Evolutionary conservation across 2,797 vertebrate genomes (phyloP).

Genomic region (Neoniphon sammara): DNA sequence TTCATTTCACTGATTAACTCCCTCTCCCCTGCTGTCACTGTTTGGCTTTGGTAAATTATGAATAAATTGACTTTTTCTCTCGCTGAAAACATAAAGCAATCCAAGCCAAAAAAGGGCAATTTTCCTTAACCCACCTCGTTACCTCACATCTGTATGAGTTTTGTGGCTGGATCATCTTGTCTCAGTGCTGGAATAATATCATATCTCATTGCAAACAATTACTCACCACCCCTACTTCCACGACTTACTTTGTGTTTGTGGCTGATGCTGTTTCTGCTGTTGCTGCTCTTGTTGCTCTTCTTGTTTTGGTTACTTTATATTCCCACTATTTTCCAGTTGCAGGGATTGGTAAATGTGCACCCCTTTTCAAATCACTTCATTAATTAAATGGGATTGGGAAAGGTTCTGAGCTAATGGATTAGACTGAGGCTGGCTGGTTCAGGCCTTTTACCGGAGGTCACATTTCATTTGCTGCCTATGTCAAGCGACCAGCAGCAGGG

Average conservation of each 20-base stretch:
- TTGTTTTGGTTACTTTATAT: slow-evolving; percentile 70
- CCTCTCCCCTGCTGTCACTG: slow-evolving; percentile 65
- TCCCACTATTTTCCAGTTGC: slow-evolving; percentile 74
- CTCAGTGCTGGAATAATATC: slow-evolving; percentile 63
- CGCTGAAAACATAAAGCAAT: slow-evolving; percentile 73
- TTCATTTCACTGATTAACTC: slow-evolving; percentile 67
- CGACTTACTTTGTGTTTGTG: slow-evolving; percentile 43
- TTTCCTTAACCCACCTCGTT: slow-evolving; percentile 65
- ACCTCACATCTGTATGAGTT: slow-evolving; percentile 69
- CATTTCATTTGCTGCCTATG: slow-evolving; percentile 95
- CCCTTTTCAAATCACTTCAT: slow-evolving; percentile 92
- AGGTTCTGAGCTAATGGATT: slow-evolving; percentile 89
- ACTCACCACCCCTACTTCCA: slow-evolving; percentile 45
- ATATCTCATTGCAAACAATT: slow-evolving; percentile 61
- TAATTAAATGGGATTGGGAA: slow-evolving; percentile 93
- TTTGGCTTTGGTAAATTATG: slow-evolving; percentile 76
- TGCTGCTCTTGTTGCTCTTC: slow-evolving; percentile 34
- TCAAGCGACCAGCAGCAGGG: slow-evolving; percentile 86
- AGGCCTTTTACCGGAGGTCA: slow-evolving; percentile 91
- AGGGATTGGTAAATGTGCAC: slow-evolving; percentile 84
- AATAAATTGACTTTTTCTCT: slow-evolving; percentile 75
- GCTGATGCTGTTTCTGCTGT: slow-evolving; percentile 29
- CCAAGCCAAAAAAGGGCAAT: slow-evolving; percentile 62
- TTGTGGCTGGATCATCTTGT: slow-evolving; percentile 70
- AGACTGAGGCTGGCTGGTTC: slow-evolving; percentile 86